These are phyloP conservation scores for Morelia viridis DNA, from an alignment of 2,797 vertebrate species.

Conservation along the genomic window DNA sequence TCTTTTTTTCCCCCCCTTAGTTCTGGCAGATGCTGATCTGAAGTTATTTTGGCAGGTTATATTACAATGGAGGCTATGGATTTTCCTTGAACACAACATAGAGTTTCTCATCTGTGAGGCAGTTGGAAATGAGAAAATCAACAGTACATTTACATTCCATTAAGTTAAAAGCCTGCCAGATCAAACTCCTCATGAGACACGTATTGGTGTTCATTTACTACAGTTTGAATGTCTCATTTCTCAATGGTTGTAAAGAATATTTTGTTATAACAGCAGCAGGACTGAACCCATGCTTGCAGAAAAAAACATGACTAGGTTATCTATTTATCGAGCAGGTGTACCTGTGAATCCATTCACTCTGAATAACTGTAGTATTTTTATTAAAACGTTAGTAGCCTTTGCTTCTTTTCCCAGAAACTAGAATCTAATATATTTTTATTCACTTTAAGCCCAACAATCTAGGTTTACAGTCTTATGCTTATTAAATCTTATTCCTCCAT, in stretches of 20 bases:
- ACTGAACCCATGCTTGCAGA: neutral
- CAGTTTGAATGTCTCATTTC: conserved; percentile 42
- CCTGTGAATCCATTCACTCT: no score
- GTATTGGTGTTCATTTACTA: conserved; percentile 46
- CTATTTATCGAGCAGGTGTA: neutral
- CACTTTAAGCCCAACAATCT: no score
- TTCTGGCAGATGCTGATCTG: conserved; percentile 25
- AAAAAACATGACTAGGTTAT: neutral
- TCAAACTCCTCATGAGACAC: conserved; percentile 5
- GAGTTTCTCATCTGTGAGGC: conserved; percentile 28
- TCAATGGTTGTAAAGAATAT: conserved; percentile 3
- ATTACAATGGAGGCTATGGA: conserved; percentile 11
- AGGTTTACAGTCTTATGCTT: no score
- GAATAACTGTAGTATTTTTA: neutral
- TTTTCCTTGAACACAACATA: conserved; percentile 31
- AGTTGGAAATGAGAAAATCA: conserved; percentile 10
- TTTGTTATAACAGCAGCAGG: conserved; percentile 1
- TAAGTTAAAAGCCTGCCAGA: conserved; percentile 43
- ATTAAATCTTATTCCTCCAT: no score
- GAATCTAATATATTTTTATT: neutral
- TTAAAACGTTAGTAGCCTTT: neutral
- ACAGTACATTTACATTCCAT: conserved; percentile 33
- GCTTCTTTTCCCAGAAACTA: neutral
- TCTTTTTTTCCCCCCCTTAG: conserved; percentile 21
- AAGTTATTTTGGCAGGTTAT: conserved; percentile 44